Evolutionary conservation across 2,113 vertebrate species (phyloP).

Genomic region (Entelurus aequoreus): DNA sequence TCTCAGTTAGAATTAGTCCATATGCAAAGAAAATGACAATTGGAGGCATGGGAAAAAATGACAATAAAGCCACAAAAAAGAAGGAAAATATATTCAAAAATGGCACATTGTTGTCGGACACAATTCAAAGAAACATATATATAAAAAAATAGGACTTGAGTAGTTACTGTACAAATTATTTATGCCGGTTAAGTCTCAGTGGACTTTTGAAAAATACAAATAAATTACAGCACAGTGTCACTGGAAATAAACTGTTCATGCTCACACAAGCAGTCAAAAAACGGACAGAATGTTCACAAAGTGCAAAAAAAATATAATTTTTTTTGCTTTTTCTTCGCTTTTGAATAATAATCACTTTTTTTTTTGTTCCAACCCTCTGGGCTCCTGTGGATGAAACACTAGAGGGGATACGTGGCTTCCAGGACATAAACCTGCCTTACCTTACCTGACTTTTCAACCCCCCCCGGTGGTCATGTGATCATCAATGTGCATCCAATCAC

Average conservation of each 20-base stretch:
- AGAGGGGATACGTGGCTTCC: neutral
- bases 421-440: neutral
- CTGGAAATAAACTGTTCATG: constrained; percentile 30
- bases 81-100: constrained; percentile 47
- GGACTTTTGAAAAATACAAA: constrained; percentile 22
- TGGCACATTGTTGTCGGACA: constrained; percentile 40
- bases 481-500: too few species aligned
- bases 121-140: constrained; percentile 5
- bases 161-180: constrained; percentile 59
- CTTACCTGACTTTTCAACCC: neutral
- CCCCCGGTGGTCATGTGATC: neutral
- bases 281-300: constrained; percentile 5
- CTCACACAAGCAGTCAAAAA: constrained; percentile 26
- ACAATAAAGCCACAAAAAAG: constrained; percentile 27
- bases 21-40: constrained; percentile 22
- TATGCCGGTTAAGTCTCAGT: constrained; percentile 44
- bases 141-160: constrained; percentile 21
- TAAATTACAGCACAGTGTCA: constrained; percentile 19
- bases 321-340: neutral
- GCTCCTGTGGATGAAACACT: neutral
- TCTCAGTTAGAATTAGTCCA: constrained; percentile 28
- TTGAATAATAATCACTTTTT: neutral
- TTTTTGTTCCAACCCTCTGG: neutral
- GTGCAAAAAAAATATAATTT: neutral
- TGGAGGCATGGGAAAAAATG: constrained; percentile 28